phyloP scores from a whole-genome alignment of 1,140 invertebrate genomes.

The Dendroctonus valens region DNA sequence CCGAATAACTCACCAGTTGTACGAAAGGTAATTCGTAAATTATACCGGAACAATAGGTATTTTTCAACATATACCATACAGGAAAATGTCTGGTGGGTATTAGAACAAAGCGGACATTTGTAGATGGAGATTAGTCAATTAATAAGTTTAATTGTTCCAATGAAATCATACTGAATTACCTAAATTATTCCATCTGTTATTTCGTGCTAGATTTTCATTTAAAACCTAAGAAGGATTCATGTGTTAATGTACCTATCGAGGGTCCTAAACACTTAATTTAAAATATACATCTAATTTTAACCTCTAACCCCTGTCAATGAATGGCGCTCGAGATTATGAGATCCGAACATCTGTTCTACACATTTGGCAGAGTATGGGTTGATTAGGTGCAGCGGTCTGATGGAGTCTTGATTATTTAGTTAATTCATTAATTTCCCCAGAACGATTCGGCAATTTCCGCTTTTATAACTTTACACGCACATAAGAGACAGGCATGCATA shows the following conservation, averaged over 20 bases:
- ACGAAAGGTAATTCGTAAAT: no score
- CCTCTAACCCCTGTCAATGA: slow-evolving; percentile 49
- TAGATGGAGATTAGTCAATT: no score
- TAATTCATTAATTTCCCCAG: slow-evolving; percentile 47
- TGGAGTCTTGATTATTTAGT: slow-evolving; percentile 48
- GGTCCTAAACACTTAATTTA: slow-evolving; percentile 30
- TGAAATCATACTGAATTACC: no score
- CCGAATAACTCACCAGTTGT: no score
- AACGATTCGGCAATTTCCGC: slow-evolving; percentile 41
- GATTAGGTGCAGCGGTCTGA: slow-evolving; percentile 43
- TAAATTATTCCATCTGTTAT: no score
- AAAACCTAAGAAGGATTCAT: no score
- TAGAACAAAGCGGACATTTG: no score
- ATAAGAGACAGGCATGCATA: slow-evolving; percentile 7
- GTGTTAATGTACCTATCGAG: slow-evolving; percentile 5
- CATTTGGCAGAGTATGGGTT: slow-evolving; percentile 44
- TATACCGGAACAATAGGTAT: no score
- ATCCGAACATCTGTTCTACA: slow-evolving; percentile 46
- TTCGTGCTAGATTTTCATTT: no score
- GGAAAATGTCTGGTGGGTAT: no score
- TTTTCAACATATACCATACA: no score
- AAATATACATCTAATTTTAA: slow-evolving; percentile 47
- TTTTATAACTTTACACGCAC: slow-evolving; percentile 20
- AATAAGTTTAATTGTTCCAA: no score
- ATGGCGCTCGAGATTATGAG: slow-evolving; percentile 45